Evolutionary conservation across 2,113 vertebrate species (phyloP).

Genomic region (Amblyopsis rosae): DNA sequence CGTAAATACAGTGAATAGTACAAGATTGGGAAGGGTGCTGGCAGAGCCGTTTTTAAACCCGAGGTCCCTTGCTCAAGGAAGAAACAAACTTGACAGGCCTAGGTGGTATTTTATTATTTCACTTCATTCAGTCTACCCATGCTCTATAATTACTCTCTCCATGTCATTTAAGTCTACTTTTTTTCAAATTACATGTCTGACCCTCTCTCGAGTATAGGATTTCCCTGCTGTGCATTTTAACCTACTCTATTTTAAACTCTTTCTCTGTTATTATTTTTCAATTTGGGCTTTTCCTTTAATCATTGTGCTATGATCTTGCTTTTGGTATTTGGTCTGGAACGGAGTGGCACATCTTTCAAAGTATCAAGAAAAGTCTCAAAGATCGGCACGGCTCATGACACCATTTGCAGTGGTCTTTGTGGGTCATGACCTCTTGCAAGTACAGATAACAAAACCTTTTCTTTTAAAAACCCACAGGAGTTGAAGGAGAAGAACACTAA

Average conservation of each 20-base stretch:
- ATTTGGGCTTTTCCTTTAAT: conserved; percentile 78
- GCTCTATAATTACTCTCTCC: conserved; percentile 77
- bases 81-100: conserved; percentile 61
- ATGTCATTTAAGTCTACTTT: conserved; percentile 70
- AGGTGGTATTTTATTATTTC: conserved; percentile 79
- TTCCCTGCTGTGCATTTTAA: conserved; percentile 74
- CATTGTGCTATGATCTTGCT: conserved; percentile 60
- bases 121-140: conserved; percentile 70
- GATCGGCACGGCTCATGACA: conserved; percentile 3
- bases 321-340: conserved; percentile 72
- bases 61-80: conserved; percentile 50
- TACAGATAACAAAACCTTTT: not conserved
- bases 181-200: conserved; percentile 81
- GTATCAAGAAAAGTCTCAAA: conserved; percentile 27
- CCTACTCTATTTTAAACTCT: conserved; percentile 75
- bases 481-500: no score
- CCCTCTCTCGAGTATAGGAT: conserved; percentile 71
- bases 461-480: no score
- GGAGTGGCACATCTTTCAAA: conserved; percentile 42
- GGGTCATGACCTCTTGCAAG: not conserved
- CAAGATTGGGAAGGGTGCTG: conserved; percentile 41
- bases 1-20: conserved; percentile 38
- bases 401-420: not conserved
- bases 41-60: conserved; percentile 50
- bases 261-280: conserved; percentile 80